These are phyloP conservation scores for Plectropomus leopardus DNA, from an alignment of 2,113 vertebrate genomes.

Conservation along the genomic window DNA sequence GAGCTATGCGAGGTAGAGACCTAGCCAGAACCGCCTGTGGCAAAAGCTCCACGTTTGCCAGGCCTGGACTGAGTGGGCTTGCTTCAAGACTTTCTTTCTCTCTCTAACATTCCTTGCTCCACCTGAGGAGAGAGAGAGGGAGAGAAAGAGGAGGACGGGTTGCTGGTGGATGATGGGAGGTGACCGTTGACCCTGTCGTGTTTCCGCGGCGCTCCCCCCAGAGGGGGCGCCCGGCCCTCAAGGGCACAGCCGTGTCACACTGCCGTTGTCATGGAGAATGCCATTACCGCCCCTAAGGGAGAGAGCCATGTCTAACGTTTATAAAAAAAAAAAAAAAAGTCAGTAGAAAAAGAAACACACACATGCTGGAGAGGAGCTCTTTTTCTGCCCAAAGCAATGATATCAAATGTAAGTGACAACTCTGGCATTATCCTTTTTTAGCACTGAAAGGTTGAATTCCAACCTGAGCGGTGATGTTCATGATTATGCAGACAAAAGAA, in stretches of 20 bases:
- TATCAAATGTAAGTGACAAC: conserved; percentile 73
- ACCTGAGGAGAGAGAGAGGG: conserved; percentile 56
- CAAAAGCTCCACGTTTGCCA: conserved; percentile 74
- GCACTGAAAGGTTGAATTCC: conserved; percentile 74
- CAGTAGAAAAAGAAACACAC: conserved; percentile 47
- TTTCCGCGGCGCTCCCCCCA: conserved; percentile 69
- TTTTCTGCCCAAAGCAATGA: conserved; percentile 58
- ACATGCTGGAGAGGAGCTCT: conserved; percentile 40
- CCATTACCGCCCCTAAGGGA: conserved; percentile 80
- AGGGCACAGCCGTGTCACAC: conserved; percentile 80
- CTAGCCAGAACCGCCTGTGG: conserved; percentile 79
- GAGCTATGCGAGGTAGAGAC: conserved; percentile 67
- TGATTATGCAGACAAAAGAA: conserved; percentile 55
- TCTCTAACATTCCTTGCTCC: conserved; percentile 39
- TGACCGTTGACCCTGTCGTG: conserved; percentile 82
- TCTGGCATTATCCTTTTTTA: conserved; percentile 72
- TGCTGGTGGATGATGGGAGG: conserved; percentile 80
- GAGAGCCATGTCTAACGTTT: conserved; percentile 45
- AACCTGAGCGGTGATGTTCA: conserved; percentile 48
- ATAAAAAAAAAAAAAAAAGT: not conserved
- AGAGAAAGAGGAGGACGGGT: conserved; percentile 41
- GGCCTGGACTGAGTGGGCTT: conserved; percentile 78
- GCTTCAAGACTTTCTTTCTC: conserved; percentile 63
- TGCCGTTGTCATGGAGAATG: conserved; percentile 84
- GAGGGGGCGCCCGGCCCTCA: conserved; percentile 77